Conservation (phyloP, 2,888 invertebrate species). For the Drosophila mimetica region DNA sequence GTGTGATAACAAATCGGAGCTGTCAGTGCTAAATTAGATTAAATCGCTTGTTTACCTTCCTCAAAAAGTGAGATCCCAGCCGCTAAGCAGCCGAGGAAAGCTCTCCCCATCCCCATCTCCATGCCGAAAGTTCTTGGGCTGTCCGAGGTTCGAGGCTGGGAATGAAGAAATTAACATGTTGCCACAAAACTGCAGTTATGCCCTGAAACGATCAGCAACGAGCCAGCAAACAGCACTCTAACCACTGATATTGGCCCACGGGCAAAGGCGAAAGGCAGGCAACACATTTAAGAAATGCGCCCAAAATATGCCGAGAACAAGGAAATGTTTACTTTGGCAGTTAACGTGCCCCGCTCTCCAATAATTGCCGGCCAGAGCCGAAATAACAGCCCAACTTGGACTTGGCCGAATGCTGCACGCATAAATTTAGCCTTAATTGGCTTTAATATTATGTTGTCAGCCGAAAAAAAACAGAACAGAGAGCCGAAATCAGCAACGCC, state of each 20-base stretch:
- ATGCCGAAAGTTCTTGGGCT: not conserved
- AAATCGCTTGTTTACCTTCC: conserved; percentile 20
- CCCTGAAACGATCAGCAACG: conserved; percentile 51
- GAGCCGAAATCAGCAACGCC: conserved; percentile 66
- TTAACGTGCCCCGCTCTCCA: conserved; percentile 66
- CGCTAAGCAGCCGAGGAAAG: conserved; percentile 27
- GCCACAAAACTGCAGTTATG: conserved; percentile 71
- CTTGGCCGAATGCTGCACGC: conserved; percentile 70
- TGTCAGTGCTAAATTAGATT: conserved; percentile 25
- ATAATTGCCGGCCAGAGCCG: conserved; percentile 52
- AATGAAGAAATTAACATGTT: conserved; percentile 77
- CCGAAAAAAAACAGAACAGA: conserved; percentile 46
- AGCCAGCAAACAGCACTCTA: conserved; percentile 33
- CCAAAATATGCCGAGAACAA: conserved; percentile 69
- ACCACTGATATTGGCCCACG: conserved; percentile 38
- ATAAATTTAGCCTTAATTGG: conserved; percentile 80
- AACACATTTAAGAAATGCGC: conserved; percentile 66
- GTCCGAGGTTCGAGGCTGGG: conserved; percentile 29
- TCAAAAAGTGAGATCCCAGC: not conserved
- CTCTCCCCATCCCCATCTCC: not conserved
- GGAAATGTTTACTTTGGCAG: conserved; percentile 77
- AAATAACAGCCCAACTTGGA: conserved; percentile 46
- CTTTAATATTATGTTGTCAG: conserved; percentile 80
- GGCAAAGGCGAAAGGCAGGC: conserved; percentile 14
- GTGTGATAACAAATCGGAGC: conserved; percentile 13